Base-by-base conservation (phyloP, 1,140 invertebrate genomes). In the Brachionus paranguensis region DNA sequence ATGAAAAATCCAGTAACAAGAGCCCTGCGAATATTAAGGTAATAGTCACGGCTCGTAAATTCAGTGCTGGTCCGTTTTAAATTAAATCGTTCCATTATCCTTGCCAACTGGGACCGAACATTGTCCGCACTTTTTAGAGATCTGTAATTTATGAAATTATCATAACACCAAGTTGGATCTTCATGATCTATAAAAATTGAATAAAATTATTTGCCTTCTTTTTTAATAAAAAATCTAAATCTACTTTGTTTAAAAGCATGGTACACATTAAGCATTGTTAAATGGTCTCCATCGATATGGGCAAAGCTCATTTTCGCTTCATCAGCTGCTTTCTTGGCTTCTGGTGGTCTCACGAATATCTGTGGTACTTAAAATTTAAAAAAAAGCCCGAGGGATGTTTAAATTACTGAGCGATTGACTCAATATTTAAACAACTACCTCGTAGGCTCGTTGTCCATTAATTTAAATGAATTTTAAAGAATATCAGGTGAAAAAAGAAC, bases 211-310 rank as follows among this genome's bases (percentile, higher is more conserved):
- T 45, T 29, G 14, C n/a, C 17, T 20, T 83, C 12, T 41, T 65
- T 20, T n/a, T 17, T 17, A 53, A 24, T 27, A 3, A 11, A 27
- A 43, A 68, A 47, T 12, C 37, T 11, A 65, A 11, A 94, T 95
- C 95, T 89, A 98, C 96, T 98, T 91, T 99, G 97, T 91, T 99
- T 99, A 88, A 99, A 99, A 33, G 97, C 97, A 88, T 99, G 97
- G 88, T 99, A 94, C 86, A 99, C 93, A 91, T 99, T 93, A 86
- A 98, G 91, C 88, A 99, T 90, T 85, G 97, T 93, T 84, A 99
- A 91, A 89, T 99, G 98, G 91, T 99, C 98, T 27, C 98, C 98
- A 90, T 99, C 97, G 86, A 99, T 97, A 91, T 99, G 98, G 0
- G 97, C 97, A 90, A 99, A 99, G 83, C 96, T 92, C 94, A 97